These are phyloP conservation scores for Lasioglossum lativentre DNA, from an alignment of 2,888 invertebrate genomes.

Conservation along the genomic window DNA sequence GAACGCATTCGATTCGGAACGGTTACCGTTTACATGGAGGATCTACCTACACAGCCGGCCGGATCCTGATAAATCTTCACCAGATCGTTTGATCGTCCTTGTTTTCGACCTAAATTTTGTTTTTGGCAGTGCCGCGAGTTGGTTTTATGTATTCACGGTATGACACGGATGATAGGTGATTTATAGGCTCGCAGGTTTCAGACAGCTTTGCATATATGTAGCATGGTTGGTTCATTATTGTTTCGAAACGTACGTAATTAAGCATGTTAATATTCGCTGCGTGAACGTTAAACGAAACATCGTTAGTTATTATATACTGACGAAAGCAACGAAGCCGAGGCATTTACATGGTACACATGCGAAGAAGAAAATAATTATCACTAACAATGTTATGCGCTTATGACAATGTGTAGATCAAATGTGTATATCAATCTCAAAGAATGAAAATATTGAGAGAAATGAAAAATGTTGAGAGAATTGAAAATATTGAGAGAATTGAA, in stretches of 20 bases:
- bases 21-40: slow-evolving; percentile 36
- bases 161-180: slow-evolving; percentile 33
- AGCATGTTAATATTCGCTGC: neutral
- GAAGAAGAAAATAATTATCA: neutral
- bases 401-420: neutral
- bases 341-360: neutral
- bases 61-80: slow-evolving; percentile 52
- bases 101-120: slow-evolving; percentile 52
- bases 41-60: slow-evolving; percentile 26
- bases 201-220: slow-evolving; percentile 1
- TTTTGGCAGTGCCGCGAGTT: slow-evolving; percentile 45
- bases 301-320: neutral
- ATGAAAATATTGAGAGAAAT: no score
- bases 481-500: no score
- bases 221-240: slow-evolving; percentile 1
- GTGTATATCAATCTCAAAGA: no score
- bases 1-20: slow-evolving; percentile 31
- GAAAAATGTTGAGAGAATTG: no score
- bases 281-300: neutral
- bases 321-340: neutral
- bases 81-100: slow-evolving; percentile 39
- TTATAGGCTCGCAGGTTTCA: slow-evolving; percentile 21
- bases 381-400: neutral
- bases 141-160: slow-evolving; percentile 31
- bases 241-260: neutral